These are phyloP conservation scores for Zaprionus kolodkinae DNA, from an alignment of 1,140 invertebrate genomes.

Conservation along the genomic window DNA sequence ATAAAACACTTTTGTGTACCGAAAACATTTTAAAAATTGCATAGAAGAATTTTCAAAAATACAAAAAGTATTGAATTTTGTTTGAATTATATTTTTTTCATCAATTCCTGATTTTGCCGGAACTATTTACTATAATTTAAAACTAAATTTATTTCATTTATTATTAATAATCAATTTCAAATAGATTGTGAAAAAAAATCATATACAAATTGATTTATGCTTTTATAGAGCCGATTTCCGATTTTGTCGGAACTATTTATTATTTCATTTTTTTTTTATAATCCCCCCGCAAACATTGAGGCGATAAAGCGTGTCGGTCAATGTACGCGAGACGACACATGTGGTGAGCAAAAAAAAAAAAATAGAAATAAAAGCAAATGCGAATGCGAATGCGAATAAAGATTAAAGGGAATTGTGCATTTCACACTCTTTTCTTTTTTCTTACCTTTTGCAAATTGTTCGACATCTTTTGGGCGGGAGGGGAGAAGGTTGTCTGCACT, in stretches of 20 bases:
- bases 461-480: slow-evolving; percentile 47
- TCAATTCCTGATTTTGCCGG: too few relatives aligned
- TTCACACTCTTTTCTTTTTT: slow-evolving; percentile 9
- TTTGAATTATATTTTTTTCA: too few relatives aligned
- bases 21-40: neutral
- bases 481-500: slow-evolving; percentile 13
- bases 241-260: slow-evolving; percentile 2
- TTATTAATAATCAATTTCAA: too few relatives aligned
- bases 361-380: slow-evolving; percentile 5
- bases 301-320: slow-evolving; percentile 34
- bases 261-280: neutral
- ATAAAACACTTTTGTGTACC: neutral
- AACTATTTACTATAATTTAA: too few relatives aligned
- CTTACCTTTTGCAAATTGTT: slow-evolving; percentile 69
- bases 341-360: neutral
- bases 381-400: slow-evolving; percentile 1
- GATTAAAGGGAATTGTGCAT: slow-evolving; percentile 7
- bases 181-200: too few relatives aligned
- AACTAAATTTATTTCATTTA: too few relatives aligned
- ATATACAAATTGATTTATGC: neutral
- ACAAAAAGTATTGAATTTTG: neutral
- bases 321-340: slow-evolving; percentile 19
- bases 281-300: neutral
- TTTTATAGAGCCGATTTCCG: slow-evolving; percentile 1
- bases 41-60: neutral